Evolutionary conservation across 2,888 invertebrate species (phyloP), one percentile per base, ranked within the genome.

Genomic region (Lapara coniferarum): DNA sequence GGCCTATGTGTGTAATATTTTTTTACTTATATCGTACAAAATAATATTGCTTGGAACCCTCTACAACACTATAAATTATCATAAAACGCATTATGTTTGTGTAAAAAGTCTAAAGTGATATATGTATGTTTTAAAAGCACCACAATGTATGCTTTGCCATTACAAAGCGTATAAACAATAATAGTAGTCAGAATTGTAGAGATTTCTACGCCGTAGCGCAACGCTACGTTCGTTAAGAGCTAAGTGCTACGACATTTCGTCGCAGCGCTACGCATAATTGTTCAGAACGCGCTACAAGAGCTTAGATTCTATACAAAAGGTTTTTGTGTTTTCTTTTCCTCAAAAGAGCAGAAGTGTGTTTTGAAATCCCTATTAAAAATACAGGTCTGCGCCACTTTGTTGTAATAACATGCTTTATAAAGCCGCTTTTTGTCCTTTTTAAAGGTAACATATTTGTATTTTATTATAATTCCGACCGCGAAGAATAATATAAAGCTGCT

Each of bases 161-260:
- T 7, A 13, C 13, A 19, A 25, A 16, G 46, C 46, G 49, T 13
- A 19, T 19, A 46, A 49, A 63, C 16, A 63, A 49, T 49, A 49
- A 13, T 63, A 59, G 8, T 53, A 37, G 56, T 56, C 56, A 56
- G 19, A 16, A 59, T 14, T 46, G 44, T 59, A 44, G 14, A 63
- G 46, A 63, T 49, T 19, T 56, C 25, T 46, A 63, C 13, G 12
- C 13, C 19, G 63, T 63, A 63, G 63, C 19, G n/a, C 49, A 49
- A 13, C 49, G 49, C 63, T 63, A 63, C 63, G 19, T 19, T 46
- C 19, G 49, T 49, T 63, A 49, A 49, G 46, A 63, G 13, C 16
- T 63, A 49, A 63, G 63, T 63, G 63, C 63, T 63, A 63, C 63
- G 63, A 63, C 19, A 63, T 49, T 63, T 63, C 63, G 63, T 63